Evolutionary conservation across 1,140 invertebrate species (phyloP).

Genomic region (Drosophila kepulauana): DNA sequence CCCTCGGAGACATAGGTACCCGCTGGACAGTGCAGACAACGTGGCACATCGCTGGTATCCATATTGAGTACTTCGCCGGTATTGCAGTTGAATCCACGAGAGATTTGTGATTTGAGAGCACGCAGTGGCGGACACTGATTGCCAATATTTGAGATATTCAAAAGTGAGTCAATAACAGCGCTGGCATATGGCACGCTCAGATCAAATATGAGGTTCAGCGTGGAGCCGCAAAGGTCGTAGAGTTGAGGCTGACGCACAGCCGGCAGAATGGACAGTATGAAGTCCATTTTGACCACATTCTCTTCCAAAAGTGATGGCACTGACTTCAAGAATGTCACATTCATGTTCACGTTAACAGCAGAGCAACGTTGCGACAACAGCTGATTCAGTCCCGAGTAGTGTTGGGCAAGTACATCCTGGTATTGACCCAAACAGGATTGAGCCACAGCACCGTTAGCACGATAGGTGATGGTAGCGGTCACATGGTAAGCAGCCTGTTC

Average conservation of each 20-base stretch:
- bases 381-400: slow-evolving; percentile 92
- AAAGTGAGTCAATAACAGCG: slow-evolving; percentile 94
- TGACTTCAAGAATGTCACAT: slow-evolving; percentile 94
- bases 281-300: slow-evolving; percentile 95
- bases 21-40: slow-evolving; percentile 97
- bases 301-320: slow-evolving; percentile 92
- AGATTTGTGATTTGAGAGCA: slow-evolving; percentile 93
- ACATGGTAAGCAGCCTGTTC: slow-evolving; percentile 97
- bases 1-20: slow-evolving; percentile 96
- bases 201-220: slow-evolving; percentile 96
- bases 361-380: slow-evolving; percentile 96
- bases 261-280: slow-evolving; percentile 94
- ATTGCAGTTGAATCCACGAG: slow-evolving; percentile 96
- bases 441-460: slow-evolving; percentile 94
- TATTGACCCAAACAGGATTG: slow-evolving; percentile 94
- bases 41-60: slow-evolving; percentile 95
- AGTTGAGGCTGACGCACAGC: slow-evolving; percentile 94
- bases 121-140: slow-evolving; percentile 96
- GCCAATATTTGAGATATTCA: slow-evolving; percentile 95
- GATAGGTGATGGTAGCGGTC: slow-evolving; percentile 94
- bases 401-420: slow-evolving; percentile 92
- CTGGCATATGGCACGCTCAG: slow-evolving; percentile 96
- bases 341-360: slow-evolving; percentile 97
- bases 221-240: slow-evolving; percentile 97
- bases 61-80: slow-evolving; percentile 97